Base-by-base conservation (phyloP, 2,797 vertebrate species). In the Xiphorhynchus erythropygius region DNA sequence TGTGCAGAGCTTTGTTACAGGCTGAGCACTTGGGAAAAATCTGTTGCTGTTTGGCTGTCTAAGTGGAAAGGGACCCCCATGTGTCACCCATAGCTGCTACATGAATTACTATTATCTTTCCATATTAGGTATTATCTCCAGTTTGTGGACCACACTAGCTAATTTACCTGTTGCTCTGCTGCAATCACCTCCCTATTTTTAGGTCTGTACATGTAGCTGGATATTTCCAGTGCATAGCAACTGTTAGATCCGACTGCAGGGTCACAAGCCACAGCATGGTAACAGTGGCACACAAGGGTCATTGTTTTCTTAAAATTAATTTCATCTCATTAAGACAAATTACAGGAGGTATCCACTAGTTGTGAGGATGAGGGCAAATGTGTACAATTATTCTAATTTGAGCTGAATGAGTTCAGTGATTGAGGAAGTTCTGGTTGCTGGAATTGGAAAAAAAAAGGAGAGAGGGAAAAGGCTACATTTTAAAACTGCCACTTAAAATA, bases 401-500 rank as follows among this genome's bases (percentile, higher is more conserved):
- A 90, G 87, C 84, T 83, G 74, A 96, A 92, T 80, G 49, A 82
- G 87, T 90, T 87, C 74, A 21, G 75, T 91, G 93, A 93, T 84
- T 80, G 69, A 85, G 55, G 49, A 78, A 74, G 21, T 55, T 75
- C 52, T 82, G 24, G 6, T 65, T 91, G 56, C 87, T 87, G 60
- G 57, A 75, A 81, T 18, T 24, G 50, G 78, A 67, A 84, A 74
- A 67, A 86, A 74, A 93, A 95, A 37, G 33, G 7, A 73, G 44
- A 76, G 32, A 41, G 1, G 71, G 28, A 74, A 92, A 82, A 85
- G 30, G n/a, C n/a, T 69, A 63, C 59, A 93, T 95, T 97, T 97
- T 96, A 94, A 92, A 97, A 79, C 94, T 88, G 88, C 84, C 90
- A 96, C 90, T 97, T 95, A 95, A 97, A 97, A 93, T 95, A 87